phyloP scores from a whole-genome alignment of 2,888 invertebrate genomes.

The Danaus chrysippus region DNA sequence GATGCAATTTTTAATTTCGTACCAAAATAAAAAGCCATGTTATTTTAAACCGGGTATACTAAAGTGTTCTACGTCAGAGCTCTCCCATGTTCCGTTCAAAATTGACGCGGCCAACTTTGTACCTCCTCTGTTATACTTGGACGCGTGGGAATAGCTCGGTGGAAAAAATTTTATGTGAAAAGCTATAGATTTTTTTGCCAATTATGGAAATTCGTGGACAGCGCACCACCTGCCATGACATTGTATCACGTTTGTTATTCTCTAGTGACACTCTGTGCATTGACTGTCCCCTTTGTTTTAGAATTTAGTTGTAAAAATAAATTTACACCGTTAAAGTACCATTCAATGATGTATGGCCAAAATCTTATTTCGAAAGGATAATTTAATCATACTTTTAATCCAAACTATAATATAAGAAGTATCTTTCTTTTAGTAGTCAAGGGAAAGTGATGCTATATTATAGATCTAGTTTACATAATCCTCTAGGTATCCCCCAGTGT shows the following conservation, averaged over 20 bases:
- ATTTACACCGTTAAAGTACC: conserved; percentile 20
- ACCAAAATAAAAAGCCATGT: conserved; percentile 24
- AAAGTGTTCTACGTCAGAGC: conserved; percentile 37
- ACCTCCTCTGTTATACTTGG: conserved; percentile 68
- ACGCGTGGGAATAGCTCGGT: conserved; percentile 65
- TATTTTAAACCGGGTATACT: conserved; percentile 39
- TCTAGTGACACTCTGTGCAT: conserved; percentile 43
- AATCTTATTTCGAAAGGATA: too few relatives aligned
- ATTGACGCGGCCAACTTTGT: conserved; percentile 56
- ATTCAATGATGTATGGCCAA: too few relatives aligned
- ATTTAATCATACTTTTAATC: too few relatives aligned
- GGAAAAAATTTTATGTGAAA: conserved; percentile 65
- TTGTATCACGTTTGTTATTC: conserved; percentile 35
- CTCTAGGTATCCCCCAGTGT: too few relatives aligned
- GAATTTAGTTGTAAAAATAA: conserved; percentile 29
- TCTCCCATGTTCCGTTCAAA: conserved; percentile 51
- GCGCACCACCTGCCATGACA: conserved; percentile 55
- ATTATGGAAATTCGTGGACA: conserved; percentile 64
- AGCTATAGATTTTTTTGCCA: conserved; percentile 59
- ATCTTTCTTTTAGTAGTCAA: conserved; percentile 5
- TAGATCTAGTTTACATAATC: too few relatives aligned
- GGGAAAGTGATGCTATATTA: too few relatives aligned
- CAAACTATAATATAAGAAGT: too few relatives aligned
- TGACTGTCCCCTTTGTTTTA: conserved; percentile 50
- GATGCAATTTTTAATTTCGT: neutral